Evolutionary conservation across 1,140 invertebrate genomes (phyloP), one percentile per base, ranked within the genome.

Genomic region (Caenorhabditis latens): DNA sequence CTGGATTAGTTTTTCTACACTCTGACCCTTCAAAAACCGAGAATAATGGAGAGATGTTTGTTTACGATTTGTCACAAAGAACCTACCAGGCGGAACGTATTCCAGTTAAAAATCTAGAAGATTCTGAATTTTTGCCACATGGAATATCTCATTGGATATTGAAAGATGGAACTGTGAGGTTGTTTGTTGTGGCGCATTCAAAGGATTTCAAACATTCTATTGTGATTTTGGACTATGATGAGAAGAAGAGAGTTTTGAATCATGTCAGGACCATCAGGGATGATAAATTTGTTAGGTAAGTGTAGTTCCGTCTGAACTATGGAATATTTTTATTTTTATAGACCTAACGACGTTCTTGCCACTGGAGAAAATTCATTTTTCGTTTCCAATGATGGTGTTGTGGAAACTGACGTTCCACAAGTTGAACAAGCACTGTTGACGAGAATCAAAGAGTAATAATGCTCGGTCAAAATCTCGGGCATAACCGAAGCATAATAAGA

Each of bases 1-100:
- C 86, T 21, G 86, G 86, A 43, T 13, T 87, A 11, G n/a, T 83
- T 48, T 87, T 86, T 58, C 58, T 87, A 8, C n/a, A 58, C 19
- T 13, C 43, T 11, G n/a, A 48, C 19, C 2, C 21, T 8, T 8
- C 75, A 19, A 32, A 86, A 32, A 71, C 55, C 48, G 61, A 82
- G 11, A 63, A 63, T 63, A 24, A 24, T 9, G 85, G 85, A 16
- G 48, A 83, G 14, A 84, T 87, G 21, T 87, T 87, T 21, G 43
- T 87, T 3, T 87, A 79, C 43, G 82, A 84, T 53, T 87, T 87
- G 48, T 16, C 53, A 6, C 9, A 84, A 32, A 43, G 48, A 16
- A 75, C 0, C 32, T 46, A 32, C 6, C 32, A 86, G 42, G 21
- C 40, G 4, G 83, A 84, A n/a, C 11, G 8, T 11, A 19, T 46